Evolutionary conservation across 2,113 vertebrate species (phyloP).

Genomic region (Tiliqua scincoides): DNA sequence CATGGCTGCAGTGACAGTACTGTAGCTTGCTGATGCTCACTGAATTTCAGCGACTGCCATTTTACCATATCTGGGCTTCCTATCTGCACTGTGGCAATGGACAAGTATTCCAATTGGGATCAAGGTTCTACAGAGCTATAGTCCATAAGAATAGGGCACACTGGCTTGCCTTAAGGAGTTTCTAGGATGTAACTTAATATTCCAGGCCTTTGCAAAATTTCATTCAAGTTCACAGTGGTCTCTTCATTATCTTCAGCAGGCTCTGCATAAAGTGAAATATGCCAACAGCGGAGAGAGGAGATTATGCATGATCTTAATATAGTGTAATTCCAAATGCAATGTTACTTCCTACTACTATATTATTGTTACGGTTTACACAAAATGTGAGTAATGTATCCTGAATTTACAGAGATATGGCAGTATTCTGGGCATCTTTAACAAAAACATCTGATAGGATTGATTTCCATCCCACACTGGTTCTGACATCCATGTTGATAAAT

Average conservation of each 20-base stretch:
- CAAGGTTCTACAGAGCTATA: not conserved
- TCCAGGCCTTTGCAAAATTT: not conserved
- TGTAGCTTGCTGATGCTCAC: not conserved
- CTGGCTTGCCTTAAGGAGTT: not conserved
- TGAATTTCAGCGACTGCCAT: not conserved
- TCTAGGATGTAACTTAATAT: not conserved
- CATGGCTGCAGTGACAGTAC: not conserved
- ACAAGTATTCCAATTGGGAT: slow-evolving; percentile 9
- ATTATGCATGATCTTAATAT: not conserved
- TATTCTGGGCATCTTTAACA: not conserved
- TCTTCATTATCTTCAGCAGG: not conserved
- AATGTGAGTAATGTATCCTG: not conserved
- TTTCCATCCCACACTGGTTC: not conserved
- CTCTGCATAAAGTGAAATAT: not conserved
- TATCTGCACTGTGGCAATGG: not conserved
- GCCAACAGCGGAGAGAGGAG: not conserved
- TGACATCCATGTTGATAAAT: not conserved
- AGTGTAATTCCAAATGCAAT: not conserved
- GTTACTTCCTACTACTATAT: not conserved
- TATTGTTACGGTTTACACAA: not conserved
- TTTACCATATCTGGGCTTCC: not conserved
- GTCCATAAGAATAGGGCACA: not conserved
- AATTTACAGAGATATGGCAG: not conserved
- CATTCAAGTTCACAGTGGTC: not conserved
- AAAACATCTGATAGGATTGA: too few relatives aligned